Evolutionary conservation across 2,888 invertebrate genomes (phyloP).

Genomic region (Cotesia congregata): DNA sequence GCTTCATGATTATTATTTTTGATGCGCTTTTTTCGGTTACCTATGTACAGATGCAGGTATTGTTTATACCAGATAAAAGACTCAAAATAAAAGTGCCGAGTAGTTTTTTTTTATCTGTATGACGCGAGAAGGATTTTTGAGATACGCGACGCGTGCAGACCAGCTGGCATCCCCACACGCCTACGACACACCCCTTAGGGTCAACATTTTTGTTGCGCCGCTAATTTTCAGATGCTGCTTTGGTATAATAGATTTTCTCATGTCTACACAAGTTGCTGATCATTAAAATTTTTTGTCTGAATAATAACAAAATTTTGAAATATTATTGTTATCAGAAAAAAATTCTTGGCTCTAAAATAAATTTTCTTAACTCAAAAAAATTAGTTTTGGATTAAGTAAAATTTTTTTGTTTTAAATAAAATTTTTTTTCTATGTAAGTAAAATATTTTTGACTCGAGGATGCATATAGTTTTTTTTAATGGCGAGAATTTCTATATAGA

Average conservation of each 20-base stretch:
- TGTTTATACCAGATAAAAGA: conserved; percentile 7
- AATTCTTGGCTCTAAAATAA: neutral
- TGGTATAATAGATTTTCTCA: neutral
- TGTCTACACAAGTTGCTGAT: neutral
- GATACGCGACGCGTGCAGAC: conserved; percentile 49
- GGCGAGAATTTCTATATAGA: too few species aligned
- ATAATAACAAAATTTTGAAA: neutral
- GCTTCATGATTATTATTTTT: neutral
- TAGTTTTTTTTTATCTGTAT: neutral
- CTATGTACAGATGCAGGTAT: neutral
- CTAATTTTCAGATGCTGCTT: conserved; percentile 6
- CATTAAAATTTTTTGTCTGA: neutral
- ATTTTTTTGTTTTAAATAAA: too few species aligned
- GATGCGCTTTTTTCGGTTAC: neutral
- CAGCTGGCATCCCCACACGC: conserved; percentile 60
- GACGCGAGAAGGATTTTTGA: neutral
- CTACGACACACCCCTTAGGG: conserved; percentile 64
- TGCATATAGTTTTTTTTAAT: too few species aligned
- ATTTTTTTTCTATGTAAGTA: too few species aligned
- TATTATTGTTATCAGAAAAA: neutral
- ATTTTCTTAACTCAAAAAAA: too few species aligned
- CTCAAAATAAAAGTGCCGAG: conserved; percentile 3
- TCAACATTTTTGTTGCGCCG: conserved; percentile 23
- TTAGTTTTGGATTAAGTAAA: too few species aligned
- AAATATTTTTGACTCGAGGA: too few species aligned